Percentiles rank a stretch among this genome's conserved stretches.
These are phyloP conservation scores for Iphiclides podalirius DNA, from an alignment of 2,888 invertebrate species.

Conservation along the genomic window DNA sequence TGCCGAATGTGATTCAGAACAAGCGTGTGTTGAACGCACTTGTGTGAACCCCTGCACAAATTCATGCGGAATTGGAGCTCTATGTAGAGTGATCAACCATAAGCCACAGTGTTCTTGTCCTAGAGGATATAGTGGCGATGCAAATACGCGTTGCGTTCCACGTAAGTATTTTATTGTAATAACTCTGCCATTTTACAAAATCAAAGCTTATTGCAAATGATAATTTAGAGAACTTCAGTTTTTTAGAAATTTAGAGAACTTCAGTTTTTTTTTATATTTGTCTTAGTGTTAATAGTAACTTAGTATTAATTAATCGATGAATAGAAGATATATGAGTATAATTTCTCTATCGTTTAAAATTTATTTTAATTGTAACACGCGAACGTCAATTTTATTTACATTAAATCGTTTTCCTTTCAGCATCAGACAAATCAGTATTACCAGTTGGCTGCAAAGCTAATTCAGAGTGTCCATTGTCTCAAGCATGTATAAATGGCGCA, in stretches of 20 bases:
- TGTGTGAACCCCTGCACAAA: conserved; percentile 90
- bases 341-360: no score
- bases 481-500: conserved; percentile 89
- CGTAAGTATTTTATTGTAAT: conserved; percentile 84
- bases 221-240: no score
- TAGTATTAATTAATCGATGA: no score
- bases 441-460: conserved; percentile 86
- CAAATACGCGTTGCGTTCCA: conserved; percentile 86
- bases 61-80: conserved; percentile 89
- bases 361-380: no score
- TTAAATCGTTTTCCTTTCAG: no score
- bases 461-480: conserved; percentile 89
- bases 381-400: no score
- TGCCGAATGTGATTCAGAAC: conserved; percentile 87
- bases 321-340: no score
- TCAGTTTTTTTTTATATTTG: no score
- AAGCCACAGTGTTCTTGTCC: conserved; percentile 90
- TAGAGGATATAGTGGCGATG: conserved; percentile 86
- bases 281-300: no score
- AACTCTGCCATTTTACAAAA: no score
- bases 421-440: conserved; percentile 78
- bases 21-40: conserved; percentile 86
- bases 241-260: no score
- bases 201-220: no score
- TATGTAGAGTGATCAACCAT: conserved; percentile 89